phyloP scores from a whole-genome alignment of 2,888 invertebrate genomes.

The Bugula neritina region DNA sequence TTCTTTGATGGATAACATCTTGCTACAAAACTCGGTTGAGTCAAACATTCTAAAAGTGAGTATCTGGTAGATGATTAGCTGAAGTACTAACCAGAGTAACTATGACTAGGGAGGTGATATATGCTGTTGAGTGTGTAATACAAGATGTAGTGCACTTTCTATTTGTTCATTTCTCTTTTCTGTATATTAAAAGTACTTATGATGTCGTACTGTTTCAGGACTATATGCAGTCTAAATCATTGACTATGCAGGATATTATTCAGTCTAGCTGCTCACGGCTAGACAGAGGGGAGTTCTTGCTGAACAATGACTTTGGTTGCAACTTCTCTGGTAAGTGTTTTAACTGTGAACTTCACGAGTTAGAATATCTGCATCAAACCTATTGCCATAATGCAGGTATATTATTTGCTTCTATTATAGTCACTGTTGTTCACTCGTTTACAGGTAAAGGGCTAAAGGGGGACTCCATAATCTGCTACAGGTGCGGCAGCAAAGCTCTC shows the following conservation, averaged over 20 bases:
- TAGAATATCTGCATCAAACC: too few relatives aligned
- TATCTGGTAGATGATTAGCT: too few relatives aligned
- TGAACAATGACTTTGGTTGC: constrained; percentile 19
- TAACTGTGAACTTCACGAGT: too few relatives aligned
- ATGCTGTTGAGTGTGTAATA: too few relatives aligned
- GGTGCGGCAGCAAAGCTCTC: constrained; percentile 43
- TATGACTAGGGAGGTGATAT: too few relatives aligned
- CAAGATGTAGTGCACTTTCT: too few relatives aligned
- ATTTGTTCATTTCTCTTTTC: too few relatives aligned
- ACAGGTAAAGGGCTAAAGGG: constrained; percentile 18
- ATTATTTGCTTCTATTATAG: too few relatives aligned
- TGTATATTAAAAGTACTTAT: too few relatives aligned
- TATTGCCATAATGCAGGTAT: too few relatives aligned
- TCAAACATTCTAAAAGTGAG: constrained; percentile 45
- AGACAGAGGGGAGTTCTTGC: constrained; percentile 37
- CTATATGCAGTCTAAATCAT: constrained; percentile 38
- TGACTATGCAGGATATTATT: constrained; percentile 41
- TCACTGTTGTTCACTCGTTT: too few relatives aligned
- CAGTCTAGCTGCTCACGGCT: constrained; percentile 38
- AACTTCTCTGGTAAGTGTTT: constrained; percentile 12
- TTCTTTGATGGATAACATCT: constrained; percentile 35
- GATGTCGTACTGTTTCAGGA: constrained; percentile 38
- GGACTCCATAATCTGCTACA: constrained; percentile 38
- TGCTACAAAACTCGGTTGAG: constrained; percentile 43
- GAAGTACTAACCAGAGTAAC: too few relatives aligned